These are phyloP conservation scores for Syritta pipiens DNA, from an alignment of 2,888 invertebrate species.

Conservation along the genomic window DNA sequence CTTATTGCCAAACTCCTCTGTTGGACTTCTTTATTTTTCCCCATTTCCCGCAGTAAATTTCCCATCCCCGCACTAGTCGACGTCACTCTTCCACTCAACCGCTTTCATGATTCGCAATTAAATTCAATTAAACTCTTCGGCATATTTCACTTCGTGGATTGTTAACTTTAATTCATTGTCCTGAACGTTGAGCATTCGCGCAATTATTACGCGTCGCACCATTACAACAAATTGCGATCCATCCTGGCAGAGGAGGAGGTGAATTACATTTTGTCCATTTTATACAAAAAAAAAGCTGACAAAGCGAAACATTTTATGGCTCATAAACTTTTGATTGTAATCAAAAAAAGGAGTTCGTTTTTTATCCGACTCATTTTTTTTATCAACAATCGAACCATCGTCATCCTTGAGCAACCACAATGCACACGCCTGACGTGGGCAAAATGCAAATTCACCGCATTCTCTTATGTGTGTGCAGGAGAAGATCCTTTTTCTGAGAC, in stretches of 20 bases:
- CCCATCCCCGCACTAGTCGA: too few relatives aligned
- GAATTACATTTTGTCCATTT: constrained; percentile 62
- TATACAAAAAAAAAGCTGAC: constrained; percentile 53
- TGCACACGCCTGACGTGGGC: not conserved
- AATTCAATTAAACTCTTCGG: constrained; percentile 54
- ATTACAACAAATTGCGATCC: too few relatives aligned
- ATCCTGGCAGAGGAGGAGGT: not conserved
- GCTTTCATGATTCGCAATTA: too few relatives aligned
- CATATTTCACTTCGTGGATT: constrained; percentile 42
- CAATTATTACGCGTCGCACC: constrained; percentile 29
- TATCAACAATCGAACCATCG: constrained; percentile 7
- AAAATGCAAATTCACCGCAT: constrained; percentile 14
- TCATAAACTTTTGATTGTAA: constrained; percentile 61
- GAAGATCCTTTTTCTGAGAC: too few relatives aligned
- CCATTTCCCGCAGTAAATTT: too few relatives aligned
- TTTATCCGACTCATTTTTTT: constrained; percentile 6
- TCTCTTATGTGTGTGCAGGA: too few relatives aligned
- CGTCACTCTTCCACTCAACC: too few relatives aligned
- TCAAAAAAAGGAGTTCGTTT: constrained; percentile 23
- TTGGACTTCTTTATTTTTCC: too few relatives aligned
- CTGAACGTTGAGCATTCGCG: constrained; percentile 17
- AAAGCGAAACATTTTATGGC: constrained; percentile 61
- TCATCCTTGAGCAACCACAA: not conserved
- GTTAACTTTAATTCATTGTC: constrained; percentile 50
- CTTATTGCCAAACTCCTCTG: too few relatives aligned